Evolutionary conservation across 2,888 invertebrate genomes (phyloP).

Genomic region (Gastrophysa polygoni): DNA sequence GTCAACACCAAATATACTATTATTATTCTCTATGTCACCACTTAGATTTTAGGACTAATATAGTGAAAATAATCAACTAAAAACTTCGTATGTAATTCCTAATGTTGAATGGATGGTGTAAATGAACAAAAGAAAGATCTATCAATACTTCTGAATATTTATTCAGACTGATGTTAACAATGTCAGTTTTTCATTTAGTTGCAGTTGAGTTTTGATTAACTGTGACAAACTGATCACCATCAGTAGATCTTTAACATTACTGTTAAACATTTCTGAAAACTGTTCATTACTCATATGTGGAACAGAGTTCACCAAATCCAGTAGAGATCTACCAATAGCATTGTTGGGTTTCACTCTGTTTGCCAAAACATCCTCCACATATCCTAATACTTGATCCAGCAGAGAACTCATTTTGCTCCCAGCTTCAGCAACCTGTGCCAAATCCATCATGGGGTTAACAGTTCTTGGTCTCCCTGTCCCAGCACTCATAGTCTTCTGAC

Average conservation of each 20-base stretch:
- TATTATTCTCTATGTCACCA: too few relatives aligned
- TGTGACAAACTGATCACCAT: conserved; percentile 98
- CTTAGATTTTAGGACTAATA: too few relatives aligned
- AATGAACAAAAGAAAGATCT: not conserved
- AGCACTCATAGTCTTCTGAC: conserved; percentile 79
- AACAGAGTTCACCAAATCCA: conserved; percentile 90
- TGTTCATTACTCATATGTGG: conserved; percentile 90
- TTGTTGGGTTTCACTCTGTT: conserved; percentile 80
- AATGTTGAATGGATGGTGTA: too few relatives aligned
- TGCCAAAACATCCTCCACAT: conserved; percentile 92
- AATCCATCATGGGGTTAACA: conserved; percentile 61
- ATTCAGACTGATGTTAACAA: conserved; percentile 72
- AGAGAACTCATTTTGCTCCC: conserved; percentile 77
- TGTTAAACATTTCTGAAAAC: conserved; percentile 94
- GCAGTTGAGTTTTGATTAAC: conserved; percentile 93
- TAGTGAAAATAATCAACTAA: too few relatives aligned
- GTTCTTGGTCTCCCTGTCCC: conserved; percentile 55
- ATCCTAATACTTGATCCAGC: conserved; percentile 78
- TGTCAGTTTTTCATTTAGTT: conserved; percentile 94
- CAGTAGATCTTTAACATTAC: conserved; percentile 94
- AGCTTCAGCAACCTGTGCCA: conserved; percentile 86
- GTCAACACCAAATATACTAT: too few relatives aligned
- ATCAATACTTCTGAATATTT: conserved; percentile 38
- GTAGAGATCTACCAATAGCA: conserved; percentile 86
- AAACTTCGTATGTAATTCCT: too few relatives aligned